Base-by-base conservation (phyloP, 92 coral and sea anemone genomes). In the Pocillopora meandrina region DNA sequence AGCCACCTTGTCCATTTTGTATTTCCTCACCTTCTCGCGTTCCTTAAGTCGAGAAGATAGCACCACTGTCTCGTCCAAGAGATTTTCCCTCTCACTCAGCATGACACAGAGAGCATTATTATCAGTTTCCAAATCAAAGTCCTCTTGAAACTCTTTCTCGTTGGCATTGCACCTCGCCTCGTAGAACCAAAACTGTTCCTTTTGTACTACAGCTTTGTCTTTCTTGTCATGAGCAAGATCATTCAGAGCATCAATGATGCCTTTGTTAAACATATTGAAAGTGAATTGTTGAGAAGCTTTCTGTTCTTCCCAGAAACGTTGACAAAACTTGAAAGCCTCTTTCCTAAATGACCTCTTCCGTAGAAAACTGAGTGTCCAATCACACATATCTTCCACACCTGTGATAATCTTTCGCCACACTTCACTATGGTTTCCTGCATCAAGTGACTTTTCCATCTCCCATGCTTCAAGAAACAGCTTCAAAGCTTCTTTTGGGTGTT, bases 401-500 rank as follows among this genome's bases (percentile, higher is more conserved):
- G 75, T 59, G 14, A 84, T 84, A 36, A 86, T 86, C 80, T 0
- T 2, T 5, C 65, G 34, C 84, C 92, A 85, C 21, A 82, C 90
- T 4, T n/a, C 70, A 58, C 97, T 93, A 56, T 91, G 97, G 76
- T 91, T 86, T 6, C 93, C 82, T 2, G 75, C 67, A 12, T 86
- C 72, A 13, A 90, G 84, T 31, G 74, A 36, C 33, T 93, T 92
- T 61, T 91, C 97, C 94, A 93, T 90, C 65, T 91, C 81, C 86
- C 90, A 82, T 0, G 94, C 94, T 62, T 86, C 15, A 20, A 75
- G 80, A 33, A 88, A 88, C 47, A 61, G 57, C 65, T 91, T 64
- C 42, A 89, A 74, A 11, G 97, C 95, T 72, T 67, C 56, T 23
- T 69, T 18, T 2, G 17, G 5, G n/a, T 90, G 86, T 62, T 58